These are phyloP conservation scores for Boleophthalmus pectinirostris DNA, from an alignment of 2,113 vertebrate species.

Conservation along the genomic window DNA sequence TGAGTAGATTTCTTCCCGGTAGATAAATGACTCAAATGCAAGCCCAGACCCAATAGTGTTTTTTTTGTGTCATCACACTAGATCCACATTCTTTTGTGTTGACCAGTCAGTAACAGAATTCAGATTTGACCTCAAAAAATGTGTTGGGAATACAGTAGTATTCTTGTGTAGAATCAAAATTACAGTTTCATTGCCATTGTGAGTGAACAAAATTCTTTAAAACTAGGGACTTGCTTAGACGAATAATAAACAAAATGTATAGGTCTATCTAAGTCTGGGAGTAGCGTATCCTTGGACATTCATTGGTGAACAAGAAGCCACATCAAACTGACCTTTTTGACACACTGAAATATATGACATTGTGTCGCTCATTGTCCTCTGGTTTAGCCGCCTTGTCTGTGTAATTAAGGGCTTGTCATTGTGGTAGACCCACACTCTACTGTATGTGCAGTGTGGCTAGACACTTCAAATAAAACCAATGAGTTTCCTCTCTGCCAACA, in stretches of 20 bases:
- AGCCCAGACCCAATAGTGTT: no score
- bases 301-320: not conserved
- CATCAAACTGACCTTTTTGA: not conserved
- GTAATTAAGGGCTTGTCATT: not conserved
- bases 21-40: no score
- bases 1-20: no score
- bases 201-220: no score
- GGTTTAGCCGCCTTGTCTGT: not conserved
- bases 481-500: not conserved
- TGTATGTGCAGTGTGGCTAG: not conserved
- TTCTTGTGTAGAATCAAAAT: not conserved
- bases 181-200: no score
- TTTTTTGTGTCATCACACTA: not conserved
- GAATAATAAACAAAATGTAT: no score
- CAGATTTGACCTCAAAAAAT: no score
- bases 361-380: not conserved
- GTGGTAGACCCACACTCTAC: not conserved
- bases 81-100: not conserved
- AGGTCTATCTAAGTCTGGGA: not conserved
- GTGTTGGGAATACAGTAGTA: not conserved
- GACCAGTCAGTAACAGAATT: no score
- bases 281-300: not conserved
- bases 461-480: conserved; percentile 1
- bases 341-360: not conserved
- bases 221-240: no score